phyloP scores from a whole-genome alignment of 2,113 vertebrate genomes.

The Crotalus tigris region DNA sequence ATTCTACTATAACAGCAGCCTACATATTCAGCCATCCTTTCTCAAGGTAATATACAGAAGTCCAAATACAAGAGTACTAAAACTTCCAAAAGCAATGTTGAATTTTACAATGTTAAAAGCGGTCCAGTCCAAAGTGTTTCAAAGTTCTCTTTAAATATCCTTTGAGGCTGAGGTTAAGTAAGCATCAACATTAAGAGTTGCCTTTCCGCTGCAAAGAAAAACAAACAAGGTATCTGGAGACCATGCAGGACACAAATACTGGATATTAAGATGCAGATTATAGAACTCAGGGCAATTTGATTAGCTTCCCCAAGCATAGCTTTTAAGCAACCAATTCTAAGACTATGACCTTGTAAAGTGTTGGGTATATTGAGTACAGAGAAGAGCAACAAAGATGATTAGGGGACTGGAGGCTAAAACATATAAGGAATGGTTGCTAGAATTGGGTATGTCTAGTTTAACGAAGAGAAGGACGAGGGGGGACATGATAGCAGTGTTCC shows the following conservation, averaged over 20 bases:
- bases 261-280: not conserved
- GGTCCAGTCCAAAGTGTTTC: not conserved
- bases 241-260: not conserved
- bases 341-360: not conserved
- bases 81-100: conserved; percentile 39
- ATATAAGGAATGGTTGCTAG: no score
- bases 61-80: conserved; percentile 14
- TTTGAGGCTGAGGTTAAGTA: not conserved
- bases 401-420: no score
- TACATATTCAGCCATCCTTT: conserved; percentile 87
- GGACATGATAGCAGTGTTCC: no score
- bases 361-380: not conserved
- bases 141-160: not conserved
- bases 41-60: conserved; percentile 58
- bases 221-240: not conserved
- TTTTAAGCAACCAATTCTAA: not conserved
- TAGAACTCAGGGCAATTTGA: not conserved
- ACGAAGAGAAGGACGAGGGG: no score
- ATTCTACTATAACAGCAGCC: conserved; percentile 89
- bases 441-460: no score
- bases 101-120: conserved; percentile 21
- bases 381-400: no score
- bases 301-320: not conserved
- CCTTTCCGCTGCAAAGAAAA: accelerated
- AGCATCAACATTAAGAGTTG: not conserved